Conservation (phyloP, 2,797 vertebrate species). For the Chelon auratus region DNA sequence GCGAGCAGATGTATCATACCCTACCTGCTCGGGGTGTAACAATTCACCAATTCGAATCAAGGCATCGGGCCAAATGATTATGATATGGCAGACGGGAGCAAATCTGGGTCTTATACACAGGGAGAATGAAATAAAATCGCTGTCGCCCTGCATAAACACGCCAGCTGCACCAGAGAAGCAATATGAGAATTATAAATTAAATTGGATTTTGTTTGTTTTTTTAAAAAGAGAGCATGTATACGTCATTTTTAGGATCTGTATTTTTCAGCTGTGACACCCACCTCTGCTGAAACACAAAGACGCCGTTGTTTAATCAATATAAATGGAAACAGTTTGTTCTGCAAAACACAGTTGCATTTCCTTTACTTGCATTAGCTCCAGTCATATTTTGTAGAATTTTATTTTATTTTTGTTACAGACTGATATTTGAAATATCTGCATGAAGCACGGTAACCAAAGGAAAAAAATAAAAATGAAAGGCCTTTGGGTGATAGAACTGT, state of each 20-base stretch:
- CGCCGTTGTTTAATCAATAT: constrained; percentile 24
- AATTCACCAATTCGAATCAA: constrained; percentile 72
- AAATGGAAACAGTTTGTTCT: too few species aligned
- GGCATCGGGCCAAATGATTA: constrained; percentile 75
- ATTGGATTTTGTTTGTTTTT: constrained; percentile 53
- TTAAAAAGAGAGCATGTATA: constrained; percentile 39
- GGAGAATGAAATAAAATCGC: constrained; percentile 56
- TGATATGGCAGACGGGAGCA: constrained; percentile 64
- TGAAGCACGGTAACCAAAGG: too few species aligned
- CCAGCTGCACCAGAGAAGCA: constrained; percentile 55
- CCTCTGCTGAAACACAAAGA: constrained; percentile 57
- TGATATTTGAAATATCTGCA: too few species aligned
- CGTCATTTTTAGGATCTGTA: constrained; percentile 46
- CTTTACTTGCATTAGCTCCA: too few species aligned
- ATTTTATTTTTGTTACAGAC: too few species aligned
- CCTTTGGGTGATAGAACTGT: too few species aligned
- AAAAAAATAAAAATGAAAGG: too few species aligned
- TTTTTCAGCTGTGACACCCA: constrained; percentile 55
- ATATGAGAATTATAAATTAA: constrained; percentile 56
- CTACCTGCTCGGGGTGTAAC: constrained; percentile 51
- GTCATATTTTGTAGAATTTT: neutral
- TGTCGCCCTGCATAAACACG: constrained; percentile 29
- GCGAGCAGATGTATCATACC: constrained; percentile 71
- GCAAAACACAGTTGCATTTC: too few species aligned
- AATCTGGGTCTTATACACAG: constrained; percentile 32